A percentile compares a stretch with the other conserved stretches of the same genome.
These are phyloP conservation scores for Macrophya alboannulata DNA, from an alignment of 2,888 invertebrate species.

Conservation along the genomic window DNA sequence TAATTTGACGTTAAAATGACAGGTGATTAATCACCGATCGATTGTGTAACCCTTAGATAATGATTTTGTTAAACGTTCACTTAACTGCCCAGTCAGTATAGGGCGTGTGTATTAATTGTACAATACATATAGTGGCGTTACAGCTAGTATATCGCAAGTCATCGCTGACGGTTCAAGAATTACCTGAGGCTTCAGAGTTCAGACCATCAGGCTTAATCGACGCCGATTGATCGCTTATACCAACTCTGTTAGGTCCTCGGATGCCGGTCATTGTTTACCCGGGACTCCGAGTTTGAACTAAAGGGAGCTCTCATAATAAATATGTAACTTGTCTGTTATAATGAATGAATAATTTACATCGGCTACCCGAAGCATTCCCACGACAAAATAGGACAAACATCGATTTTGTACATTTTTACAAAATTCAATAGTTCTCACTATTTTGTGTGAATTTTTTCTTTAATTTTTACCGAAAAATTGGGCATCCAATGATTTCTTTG, in stretches of 20 bases:
- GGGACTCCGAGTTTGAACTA: neutral
- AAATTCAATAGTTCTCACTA: neutral
- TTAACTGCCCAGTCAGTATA: constrained; percentile 63
- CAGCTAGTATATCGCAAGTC: constrained; percentile 39
- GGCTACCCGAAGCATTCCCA: neutral
- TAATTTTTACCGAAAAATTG: neutral
- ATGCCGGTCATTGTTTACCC: constrained; percentile 22
- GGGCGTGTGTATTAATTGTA: neutral
- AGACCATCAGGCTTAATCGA: neutral
- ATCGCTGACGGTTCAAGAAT: constrained; percentile 1
- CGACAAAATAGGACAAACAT: neutral
- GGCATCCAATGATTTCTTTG: neutral
- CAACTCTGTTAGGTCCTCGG: neutral
- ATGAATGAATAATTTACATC: constrained; percentile 6
- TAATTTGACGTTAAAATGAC: constrained; percentile 49
- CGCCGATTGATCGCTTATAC: constrained; percentile 13
- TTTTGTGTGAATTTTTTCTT: neutral
- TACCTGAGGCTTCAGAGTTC: neutral
- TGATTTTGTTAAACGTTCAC: constrained; percentile 76
- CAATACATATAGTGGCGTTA: neutral
- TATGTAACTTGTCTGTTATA: neutral
- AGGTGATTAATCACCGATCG: constrained; percentile 75
- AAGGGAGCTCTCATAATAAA: neutral
- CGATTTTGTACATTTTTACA: too few species aligned
- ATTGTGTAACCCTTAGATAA: constrained; percentile 71